A percentile compares a stretch with the other conserved stretches of the same genome.
Evolutionary conservation across 2,888 invertebrate genomes (phyloP).

Genomic region (Zhengitettix transpicula): DNA sequence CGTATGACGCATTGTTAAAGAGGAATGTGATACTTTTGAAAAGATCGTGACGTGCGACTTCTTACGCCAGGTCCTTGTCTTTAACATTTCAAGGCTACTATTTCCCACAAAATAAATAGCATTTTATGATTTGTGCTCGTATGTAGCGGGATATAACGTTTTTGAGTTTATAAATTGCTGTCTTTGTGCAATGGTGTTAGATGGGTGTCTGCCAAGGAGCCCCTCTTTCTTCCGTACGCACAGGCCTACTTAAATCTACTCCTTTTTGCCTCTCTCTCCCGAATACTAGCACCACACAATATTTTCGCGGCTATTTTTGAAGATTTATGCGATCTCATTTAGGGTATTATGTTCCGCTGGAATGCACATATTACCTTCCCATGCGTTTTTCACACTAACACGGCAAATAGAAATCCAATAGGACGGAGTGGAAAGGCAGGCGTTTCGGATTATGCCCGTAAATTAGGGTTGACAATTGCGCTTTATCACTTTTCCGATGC

Average conservation of each 20-base stretch:
- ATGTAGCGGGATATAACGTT: too few species aligned
- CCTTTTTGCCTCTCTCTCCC: neutral
- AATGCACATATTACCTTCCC: conserved; percentile 15
- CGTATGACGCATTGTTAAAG: too few species aligned
- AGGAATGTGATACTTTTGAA: too few species aligned
- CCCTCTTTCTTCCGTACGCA: neutral
- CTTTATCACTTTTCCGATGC: conserved; percentile 14
- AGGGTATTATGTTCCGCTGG: conserved; percentile 15
- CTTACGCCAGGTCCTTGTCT: too few species aligned
- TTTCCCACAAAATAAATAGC: too few species aligned
- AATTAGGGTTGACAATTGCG: neutral
- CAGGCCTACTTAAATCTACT: neutral
- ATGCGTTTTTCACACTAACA: conserved; percentile 12
- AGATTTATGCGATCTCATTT: conserved; percentile 15
- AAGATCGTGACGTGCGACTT: too few species aligned
- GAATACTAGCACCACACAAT: conserved; percentile 8
- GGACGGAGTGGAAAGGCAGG: neutral
- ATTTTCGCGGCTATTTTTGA: conserved; percentile 13
- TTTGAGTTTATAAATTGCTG: neutral
- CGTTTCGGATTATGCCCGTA: too few species aligned
- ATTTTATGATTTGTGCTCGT: too few species aligned
- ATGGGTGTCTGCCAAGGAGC: neutral
- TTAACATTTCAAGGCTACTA: too few species aligned
- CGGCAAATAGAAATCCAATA: conserved; percentile 15
- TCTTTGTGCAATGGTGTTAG: neutral